Percentiles rank a stretch among this genome's conserved stretches.
phyloP scores from a whole-genome alignment of 2,888 invertebrate genomes.

The Leucozona laternaria region DNA sequence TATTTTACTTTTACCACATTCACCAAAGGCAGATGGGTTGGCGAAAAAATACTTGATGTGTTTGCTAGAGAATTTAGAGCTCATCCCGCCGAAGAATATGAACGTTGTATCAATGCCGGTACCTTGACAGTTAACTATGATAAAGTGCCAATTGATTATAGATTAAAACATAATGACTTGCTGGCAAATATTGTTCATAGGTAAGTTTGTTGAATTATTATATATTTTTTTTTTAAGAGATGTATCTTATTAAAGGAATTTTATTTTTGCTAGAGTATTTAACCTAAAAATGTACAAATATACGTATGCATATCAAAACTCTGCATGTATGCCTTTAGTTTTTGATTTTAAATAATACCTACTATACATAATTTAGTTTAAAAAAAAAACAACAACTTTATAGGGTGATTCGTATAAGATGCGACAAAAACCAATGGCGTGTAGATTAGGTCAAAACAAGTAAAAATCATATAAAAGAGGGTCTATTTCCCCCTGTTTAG shows the following conservation, averaged over 20 bases:
- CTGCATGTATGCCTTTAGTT: conserved; percentile 1
- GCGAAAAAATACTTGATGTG: conserved; percentile 95
- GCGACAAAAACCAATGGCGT: no score
- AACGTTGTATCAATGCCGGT: conserved; percentile 95
- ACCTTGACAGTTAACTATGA: conserved; percentile 97
- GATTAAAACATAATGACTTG: conserved; percentile 96
- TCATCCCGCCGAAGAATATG: conserved; percentile 96
- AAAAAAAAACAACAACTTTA: no score
- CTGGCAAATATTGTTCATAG: conserved; percentile 96
- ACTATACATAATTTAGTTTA: no score
- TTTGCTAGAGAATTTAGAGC: conserved; percentile 96
- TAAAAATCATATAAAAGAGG: no score
- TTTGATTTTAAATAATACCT: background rate
- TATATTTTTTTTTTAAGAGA: background rate
- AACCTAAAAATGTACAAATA: background rate
- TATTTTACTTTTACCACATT: conserved; percentile 98
- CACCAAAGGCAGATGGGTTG: conserved; percentile 98
- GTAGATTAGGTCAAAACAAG: no score
- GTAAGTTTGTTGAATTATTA: conserved; percentile 84
- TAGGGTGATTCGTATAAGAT: no score
- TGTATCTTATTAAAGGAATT: background rate
- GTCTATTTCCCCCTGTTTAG: no score
- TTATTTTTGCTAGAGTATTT: no score
- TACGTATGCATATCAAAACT: background rate
- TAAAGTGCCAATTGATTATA: conserved; percentile 94